Evolutionary conservation across 2,797 vertebrate genomes (phyloP).

Genomic region (Aselliscus stoliczkanus): DNA sequence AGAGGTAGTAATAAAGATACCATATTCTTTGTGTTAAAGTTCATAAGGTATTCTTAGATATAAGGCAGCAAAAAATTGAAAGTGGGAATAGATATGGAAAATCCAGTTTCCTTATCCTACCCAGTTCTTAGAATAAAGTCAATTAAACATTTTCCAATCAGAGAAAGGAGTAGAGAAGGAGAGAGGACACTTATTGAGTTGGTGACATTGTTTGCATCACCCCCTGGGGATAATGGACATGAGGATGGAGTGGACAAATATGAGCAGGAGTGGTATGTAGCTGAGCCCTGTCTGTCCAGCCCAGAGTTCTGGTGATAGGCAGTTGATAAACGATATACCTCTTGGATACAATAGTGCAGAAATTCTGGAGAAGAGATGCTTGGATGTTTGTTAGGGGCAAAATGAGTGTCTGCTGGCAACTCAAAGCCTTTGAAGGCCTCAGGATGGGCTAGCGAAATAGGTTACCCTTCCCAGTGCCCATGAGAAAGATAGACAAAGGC

Average conservation of each 20-base stretch:
- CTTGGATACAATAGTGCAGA: neutral
- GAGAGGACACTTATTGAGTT: neutral
- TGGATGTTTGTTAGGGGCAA: neutral
- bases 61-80: neutral
- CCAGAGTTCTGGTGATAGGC: neutral
- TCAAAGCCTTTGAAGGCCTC: neutral
- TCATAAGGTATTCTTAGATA: neutral
- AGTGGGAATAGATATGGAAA: neutral
- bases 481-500: neutral
- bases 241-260: neutral
- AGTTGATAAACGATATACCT: neutral
- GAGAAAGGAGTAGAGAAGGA: neutral
- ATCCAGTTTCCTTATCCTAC: neutral
- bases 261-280: neutral
- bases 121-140: neutral
- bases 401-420: neutral
- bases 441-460: neutral
- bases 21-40: neutral
- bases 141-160: neutral
- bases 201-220: neutral
- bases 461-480: neutral
- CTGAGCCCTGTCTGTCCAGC: neutral
- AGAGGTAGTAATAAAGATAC: neutral
- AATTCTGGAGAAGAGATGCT: neutral
- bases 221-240: neutral